Evolutionary conservation across 1,140 invertebrate genomes (phyloP).

Genomic region (Trissolcus basalis): DNA sequence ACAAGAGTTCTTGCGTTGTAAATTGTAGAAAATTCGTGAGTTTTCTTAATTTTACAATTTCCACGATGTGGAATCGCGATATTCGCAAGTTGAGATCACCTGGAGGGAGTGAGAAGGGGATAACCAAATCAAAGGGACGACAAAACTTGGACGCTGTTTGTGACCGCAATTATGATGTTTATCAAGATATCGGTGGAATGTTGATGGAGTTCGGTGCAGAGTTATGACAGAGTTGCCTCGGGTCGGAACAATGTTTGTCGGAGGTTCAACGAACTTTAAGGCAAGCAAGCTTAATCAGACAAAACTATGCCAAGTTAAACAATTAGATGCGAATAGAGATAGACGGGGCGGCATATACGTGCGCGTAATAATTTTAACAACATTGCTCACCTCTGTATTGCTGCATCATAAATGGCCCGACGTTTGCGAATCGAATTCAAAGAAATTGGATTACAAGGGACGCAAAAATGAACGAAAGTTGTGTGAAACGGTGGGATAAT

Average conservation of each 20-base stretch:
- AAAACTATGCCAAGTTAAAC: conserved; percentile 51
- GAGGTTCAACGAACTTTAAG: conserved; percentile 33
- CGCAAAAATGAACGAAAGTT: too few relatives aligned
- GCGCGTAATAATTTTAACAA: conserved; percentile 23
- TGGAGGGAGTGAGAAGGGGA: too few relatives aligned
- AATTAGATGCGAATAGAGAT: conserved; percentile 38
- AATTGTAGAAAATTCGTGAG: too few relatives aligned
- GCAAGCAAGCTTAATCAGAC: conserved; percentile 43
- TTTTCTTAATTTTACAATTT: too few relatives aligned
- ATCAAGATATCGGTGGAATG: conserved; percentile 33
- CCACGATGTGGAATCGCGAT: too few relatives aligned
- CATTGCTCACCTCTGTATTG: conserved; percentile 17
- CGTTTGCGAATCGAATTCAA: not conserved
- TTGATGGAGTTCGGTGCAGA: conserved; percentile 28
- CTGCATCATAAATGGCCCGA: not conserved
- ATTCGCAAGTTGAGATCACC: too few relatives aligned
- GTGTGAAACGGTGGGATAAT: too few relatives aligned
- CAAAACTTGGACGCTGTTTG: not conserved
- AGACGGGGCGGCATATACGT: conserved; percentile 23
- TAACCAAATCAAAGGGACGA: not conserved
- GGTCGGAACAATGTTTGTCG: conserved; percentile 37
- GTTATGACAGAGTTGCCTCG: conserved; percentile 35
- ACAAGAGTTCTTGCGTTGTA: conserved; percentile 14
- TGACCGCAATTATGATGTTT: conserved; percentile 16
- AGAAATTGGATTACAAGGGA: too few relatives aligned